A percentile compares a stretch with the other conserved stretches of the same genome.
phyloP scores from a whole-genome alignment of 53 echinoderm and acorn worm species.

The Stichopus horrens region DNA sequence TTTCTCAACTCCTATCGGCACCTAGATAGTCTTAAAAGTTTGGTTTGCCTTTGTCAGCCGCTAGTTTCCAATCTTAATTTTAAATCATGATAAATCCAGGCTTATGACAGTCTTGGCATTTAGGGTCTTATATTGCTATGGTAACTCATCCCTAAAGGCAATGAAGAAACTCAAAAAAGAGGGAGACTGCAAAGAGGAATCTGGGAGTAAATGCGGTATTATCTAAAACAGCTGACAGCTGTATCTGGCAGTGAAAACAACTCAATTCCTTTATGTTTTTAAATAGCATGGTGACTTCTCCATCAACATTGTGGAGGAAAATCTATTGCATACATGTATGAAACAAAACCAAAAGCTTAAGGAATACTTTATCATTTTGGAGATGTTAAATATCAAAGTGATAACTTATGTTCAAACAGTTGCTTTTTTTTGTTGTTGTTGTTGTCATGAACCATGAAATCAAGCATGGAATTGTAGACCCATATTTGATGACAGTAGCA shows the following conservation, averaged over 20 bases:
- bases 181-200: neutral
- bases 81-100: constrained; percentile 19
- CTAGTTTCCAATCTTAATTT: constrained; percentile 22
- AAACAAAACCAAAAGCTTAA: too few relatives aligned
- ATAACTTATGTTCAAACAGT: too few relatives aligned
- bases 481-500: too few relatives aligned
- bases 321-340: too few relatives aligned
- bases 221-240: constrained; percentile 29
- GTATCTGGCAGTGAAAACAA: neutral
- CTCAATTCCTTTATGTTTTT: neutral
- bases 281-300: too few relatives aligned
- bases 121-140: constrained; percentile 25
- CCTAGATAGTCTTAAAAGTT: neutral
- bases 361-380: too few relatives aligned
- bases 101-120: constrained; percentile 33
- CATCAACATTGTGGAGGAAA: too few relatives aligned
- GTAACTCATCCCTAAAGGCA: constrained; percentile 23
- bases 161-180: constrained; percentile 1
- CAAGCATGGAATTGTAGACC: too few relatives aligned
- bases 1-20: neutral
- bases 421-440: too few relatives aligned
- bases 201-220: constrained; percentile 17
- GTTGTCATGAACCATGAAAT: too few relatives aligned
- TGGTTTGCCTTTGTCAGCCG: neutral
- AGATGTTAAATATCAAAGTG: too few relatives aligned